Conservation (phyloP, 2,113 vertebrate genomes). For the Cavia porcellus region DNA sequence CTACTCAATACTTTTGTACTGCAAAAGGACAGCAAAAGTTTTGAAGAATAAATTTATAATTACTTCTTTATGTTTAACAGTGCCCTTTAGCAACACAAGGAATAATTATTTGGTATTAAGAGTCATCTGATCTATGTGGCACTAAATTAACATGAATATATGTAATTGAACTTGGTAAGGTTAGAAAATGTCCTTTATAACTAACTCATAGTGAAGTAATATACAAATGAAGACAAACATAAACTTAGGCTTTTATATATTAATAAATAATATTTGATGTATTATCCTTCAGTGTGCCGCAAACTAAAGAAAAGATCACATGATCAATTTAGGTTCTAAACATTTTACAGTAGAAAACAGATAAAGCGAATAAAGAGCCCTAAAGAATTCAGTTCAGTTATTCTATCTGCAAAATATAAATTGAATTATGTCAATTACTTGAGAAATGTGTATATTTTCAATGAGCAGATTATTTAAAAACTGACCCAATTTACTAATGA, state of each 20-base stretch:
- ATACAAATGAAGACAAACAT: slow-evolving; percentile 40
- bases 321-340: slow-evolving; percentile 19
- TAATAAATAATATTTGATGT: slow-evolving; percentile 73
- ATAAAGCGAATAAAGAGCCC: slow-evolving; percentile 50
- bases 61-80: slow-evolving; percentile 61
- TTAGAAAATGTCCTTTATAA: not conserved
- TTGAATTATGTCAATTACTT: slow-evolving; percentile 62
- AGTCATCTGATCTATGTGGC: not conserved
- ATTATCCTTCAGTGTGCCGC: slow-evolving; percentile 41
- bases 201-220: slow-evolving; percentile 57
- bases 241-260: slow-evolving; percentile 4
- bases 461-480: slow-evolving; percentile 58
- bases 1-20: not conserved
- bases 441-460: slow-evolving; percentile 71
- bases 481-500: slow-evolving; percentile 64
- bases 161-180: slow-evolving; percentile 14
- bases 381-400: slow-evolving; percentile 59
- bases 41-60: not conserved
- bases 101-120: slow-evolving; percentile 14
- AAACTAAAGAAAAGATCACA: slow-evolving; percentile 44
- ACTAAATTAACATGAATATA: slow-evolving; percentile 41
- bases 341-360: slow-evolving; percentile 68
- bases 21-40: slow-evolving; percentile 8
- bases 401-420: slow-evolving; percentile 64
- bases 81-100: not conserved